Conservation (phyloP, 2,797 vertebrate genomes). For the Sebastes cheni region DNA sequence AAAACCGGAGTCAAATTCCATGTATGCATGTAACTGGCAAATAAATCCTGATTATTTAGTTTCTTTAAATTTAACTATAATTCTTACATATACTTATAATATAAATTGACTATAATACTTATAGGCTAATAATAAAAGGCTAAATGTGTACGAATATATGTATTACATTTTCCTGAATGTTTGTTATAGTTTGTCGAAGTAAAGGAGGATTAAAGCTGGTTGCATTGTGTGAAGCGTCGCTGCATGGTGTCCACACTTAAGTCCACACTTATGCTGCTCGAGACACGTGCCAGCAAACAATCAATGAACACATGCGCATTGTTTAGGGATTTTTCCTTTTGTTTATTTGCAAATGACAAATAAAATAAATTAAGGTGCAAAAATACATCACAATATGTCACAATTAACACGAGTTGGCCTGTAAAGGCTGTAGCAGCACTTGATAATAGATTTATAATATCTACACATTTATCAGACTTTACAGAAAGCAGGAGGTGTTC, state of each 20-base stretch:
- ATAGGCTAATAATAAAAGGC: background rate
- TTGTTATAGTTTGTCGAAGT: background rate
- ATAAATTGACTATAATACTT: background rate
- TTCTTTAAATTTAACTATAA: background rate
- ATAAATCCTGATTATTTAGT: too few species aligned
- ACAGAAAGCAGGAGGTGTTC: background rate
- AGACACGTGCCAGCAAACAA: slow-evolving; percentile 30
- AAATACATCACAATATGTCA: slow-evolving; percentile 8
- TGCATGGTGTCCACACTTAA: background rate
- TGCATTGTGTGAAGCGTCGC: slow-evolving; percentile 22
- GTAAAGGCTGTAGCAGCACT: slow-evolving; percentile 21
- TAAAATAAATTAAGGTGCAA: slow-evolving; percentile 64
- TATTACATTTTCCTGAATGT: background rate
- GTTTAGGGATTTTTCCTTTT: background rate
- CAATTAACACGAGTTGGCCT: background rate
- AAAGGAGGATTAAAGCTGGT: background rate
- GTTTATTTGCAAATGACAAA: slow-evolving; percentile 45
- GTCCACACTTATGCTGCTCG: background rate
- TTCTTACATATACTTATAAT: background rate
- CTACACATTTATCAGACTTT: background rate
- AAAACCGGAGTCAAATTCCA: too few species aligned
- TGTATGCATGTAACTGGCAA: too few species aligned
- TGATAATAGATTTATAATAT: slow-evolving; percentile 21
- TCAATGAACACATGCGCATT: background rate
- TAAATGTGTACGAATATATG: fast-evolving